Percentiles rank a stretch among this genome's conserved stretches.
Conservation (phyloP, 2,113 vertebrate genomes). For the Sterrhoptilus dennistouni region DNA sequence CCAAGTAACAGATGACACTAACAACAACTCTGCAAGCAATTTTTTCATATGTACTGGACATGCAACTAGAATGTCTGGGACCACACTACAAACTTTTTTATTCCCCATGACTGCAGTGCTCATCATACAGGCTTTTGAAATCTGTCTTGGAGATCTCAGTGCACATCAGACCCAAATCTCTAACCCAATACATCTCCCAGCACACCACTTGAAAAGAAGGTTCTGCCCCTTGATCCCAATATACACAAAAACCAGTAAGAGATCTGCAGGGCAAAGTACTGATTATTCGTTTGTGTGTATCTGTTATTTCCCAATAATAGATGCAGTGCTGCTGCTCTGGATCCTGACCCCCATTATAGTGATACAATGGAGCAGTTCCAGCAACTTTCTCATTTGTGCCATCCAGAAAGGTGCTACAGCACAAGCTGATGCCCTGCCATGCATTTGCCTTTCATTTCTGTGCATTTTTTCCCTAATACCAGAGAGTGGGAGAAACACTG, state of each 20-base stretch:
- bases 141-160: neutral
- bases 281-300: neutral
- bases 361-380: neutral
- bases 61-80: neutral
- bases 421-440: accelerated
- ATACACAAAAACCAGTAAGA: neutral
- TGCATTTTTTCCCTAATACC: neutral
- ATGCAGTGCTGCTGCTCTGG: neutral
- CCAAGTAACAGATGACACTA: neutral
- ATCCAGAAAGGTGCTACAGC: neutral
- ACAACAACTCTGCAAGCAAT: neutral
- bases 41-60: neutral
- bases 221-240: neutral
- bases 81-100: neutral
- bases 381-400: neutral
- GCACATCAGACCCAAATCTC: neutral
- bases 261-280: neutral
- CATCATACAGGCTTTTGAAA: neutral
- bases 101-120: neutral
- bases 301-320: neutral
- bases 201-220: neutral
- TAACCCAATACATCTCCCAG: neutral
- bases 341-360: neutral
- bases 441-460: neutral
- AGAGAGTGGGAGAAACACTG: neutral